These are phyloP conservation scores for Dicerorhinus sumatrensis DNA, from an alignment of 2,113 vertebrate species.

Conservation along the genomic window DNA sequence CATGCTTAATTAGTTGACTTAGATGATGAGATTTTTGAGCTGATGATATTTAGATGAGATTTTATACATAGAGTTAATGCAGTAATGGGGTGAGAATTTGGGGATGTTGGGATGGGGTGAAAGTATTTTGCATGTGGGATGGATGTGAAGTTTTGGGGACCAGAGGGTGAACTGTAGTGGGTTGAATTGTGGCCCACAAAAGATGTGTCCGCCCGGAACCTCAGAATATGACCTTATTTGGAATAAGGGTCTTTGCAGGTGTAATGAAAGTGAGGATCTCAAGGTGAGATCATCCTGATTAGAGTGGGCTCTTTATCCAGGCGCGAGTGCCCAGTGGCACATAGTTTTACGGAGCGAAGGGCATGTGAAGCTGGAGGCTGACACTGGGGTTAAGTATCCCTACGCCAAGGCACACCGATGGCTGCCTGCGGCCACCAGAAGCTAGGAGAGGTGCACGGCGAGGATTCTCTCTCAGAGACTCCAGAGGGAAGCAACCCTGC, in stretches of 20 bases:
- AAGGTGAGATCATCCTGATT: not conserved
- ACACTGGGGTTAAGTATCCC: not conserved
- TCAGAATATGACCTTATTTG: not conserved
- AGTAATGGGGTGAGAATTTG: not conserved
- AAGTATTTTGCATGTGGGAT: not conserved
- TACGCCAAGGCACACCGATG: fast-evolving
- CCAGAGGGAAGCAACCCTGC: not conserved
- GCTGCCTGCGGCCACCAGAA: not conserved
- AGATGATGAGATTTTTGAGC: not conserved
- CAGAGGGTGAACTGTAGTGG: no score
- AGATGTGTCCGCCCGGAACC: not conserved
- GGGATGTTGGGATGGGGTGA: not conserved
- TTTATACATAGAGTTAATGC: not conserved
- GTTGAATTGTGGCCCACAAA: not conserved
- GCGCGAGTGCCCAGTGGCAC: no score
- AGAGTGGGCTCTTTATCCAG: no score
- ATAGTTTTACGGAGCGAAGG: not conserved
- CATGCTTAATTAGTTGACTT: not conserved
- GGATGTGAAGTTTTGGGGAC: not conserved
- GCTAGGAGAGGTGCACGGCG: not conserved
- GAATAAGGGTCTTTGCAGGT: not conserved
- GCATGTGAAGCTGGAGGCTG: not conserved
- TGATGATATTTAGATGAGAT: not conserved
- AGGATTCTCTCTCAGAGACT: not conserved
- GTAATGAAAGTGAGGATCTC: not conserved